A percentile compares a stretch with the other conserved stretches of the same genome.
Evolutionary conservation across 2,888 invertebrate genomes (phyloP).

Genomic region (Buathra laborator): DNA sequence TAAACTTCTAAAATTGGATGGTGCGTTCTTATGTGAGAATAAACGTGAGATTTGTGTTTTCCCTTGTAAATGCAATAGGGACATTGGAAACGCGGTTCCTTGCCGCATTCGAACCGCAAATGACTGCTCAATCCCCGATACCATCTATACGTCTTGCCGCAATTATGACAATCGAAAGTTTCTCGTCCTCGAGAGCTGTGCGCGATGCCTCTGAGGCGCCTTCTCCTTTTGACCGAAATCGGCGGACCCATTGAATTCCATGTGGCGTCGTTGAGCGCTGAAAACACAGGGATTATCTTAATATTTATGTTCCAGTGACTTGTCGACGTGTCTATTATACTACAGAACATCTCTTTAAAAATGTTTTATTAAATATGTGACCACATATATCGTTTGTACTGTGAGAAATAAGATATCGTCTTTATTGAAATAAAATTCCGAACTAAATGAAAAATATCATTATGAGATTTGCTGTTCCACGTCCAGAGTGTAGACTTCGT

Average conservation of each 20-base stretch:
- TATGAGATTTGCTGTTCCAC: slow-evolving; percentile 69
- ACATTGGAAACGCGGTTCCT: slow-evolving; percentile 86
- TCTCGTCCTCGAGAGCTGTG: neutral
- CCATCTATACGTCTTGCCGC: slow-evolving; percentile 60
- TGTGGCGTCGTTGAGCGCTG: slow-evolving; percentile 37
- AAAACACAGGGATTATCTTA: slow-evolving; percentile 35
- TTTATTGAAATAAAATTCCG: slow-evolving; percentile 23
- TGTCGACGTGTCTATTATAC: neutral
- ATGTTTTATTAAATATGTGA: neutral
- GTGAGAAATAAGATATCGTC: neutral
- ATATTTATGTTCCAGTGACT: neutral
- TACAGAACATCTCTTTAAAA: neutral
- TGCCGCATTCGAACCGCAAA: slow-evolving; percentile 80
- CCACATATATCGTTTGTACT: neutral
- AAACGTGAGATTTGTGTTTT: slow-evolving; percentile 56
- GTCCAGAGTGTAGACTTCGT: slow-evolving; percentile 76
- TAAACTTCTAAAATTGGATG: slow-evolving; percentile 77
- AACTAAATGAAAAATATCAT: neutral
- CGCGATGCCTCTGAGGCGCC: neutral
- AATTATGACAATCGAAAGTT: slow-evolving; percentile 51
- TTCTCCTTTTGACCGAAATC: slow-evolving; percentile 38
- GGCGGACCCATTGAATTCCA: slow-evolving; percentile 38
- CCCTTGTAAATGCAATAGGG: slow-evolving; percentile 81
- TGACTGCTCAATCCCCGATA: slow-evolving; percentile 61
- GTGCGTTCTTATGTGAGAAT: slow-evolving; percentile 69